Conservation (phyloP, 2,113 vertebrate genomes). For the Ochotona curzoniae region DNA sequence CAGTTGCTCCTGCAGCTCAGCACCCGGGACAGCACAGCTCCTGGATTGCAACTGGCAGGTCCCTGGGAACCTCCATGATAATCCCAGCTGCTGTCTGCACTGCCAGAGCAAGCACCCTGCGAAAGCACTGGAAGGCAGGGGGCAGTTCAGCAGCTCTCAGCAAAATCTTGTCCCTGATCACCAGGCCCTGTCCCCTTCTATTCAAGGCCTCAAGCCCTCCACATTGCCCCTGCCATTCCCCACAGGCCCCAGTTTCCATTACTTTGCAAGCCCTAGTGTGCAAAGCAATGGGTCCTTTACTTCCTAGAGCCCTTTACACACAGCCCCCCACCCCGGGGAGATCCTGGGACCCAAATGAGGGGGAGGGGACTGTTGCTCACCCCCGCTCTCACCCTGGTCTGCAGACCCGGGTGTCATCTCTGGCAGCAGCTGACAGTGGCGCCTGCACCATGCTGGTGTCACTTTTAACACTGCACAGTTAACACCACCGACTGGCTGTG, state of each 20-base stretch:
- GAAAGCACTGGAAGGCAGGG: not conserved
- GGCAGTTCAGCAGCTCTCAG: not conserved
- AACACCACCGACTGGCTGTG: constrained; percentile 73
- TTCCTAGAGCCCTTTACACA: not conserved
- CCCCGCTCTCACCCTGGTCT: constrained; percentile 67
- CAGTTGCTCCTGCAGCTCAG: not conserved
- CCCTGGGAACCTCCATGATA: not conserved
- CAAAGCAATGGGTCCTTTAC: not conserved
- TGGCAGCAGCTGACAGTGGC: constrained; percentile 74
- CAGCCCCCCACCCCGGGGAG: not conserved
- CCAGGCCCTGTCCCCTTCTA: not conserved
- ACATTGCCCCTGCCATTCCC: not conserved
- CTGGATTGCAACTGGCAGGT: not conserved
- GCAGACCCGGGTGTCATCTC: constrained; percentile 78
- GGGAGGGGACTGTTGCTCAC: constrained; percentile 62
- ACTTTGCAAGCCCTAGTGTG: not conserved
- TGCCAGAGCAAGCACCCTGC: not conserved
- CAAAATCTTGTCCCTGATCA: fast-evolving
- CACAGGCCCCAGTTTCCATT: not conserved
- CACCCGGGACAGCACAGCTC: not conserved
- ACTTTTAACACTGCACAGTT: constrained; percentile 78
- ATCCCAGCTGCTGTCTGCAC: not conserved
- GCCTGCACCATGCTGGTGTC: constrained; percentile 75
- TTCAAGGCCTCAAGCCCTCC: not conserved
- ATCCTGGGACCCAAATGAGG: constrained; percentile 53